phyloP scores from a whole-genome alignment of 2,888 invertebrate genomes.

The Tachina lurida region DNA sequence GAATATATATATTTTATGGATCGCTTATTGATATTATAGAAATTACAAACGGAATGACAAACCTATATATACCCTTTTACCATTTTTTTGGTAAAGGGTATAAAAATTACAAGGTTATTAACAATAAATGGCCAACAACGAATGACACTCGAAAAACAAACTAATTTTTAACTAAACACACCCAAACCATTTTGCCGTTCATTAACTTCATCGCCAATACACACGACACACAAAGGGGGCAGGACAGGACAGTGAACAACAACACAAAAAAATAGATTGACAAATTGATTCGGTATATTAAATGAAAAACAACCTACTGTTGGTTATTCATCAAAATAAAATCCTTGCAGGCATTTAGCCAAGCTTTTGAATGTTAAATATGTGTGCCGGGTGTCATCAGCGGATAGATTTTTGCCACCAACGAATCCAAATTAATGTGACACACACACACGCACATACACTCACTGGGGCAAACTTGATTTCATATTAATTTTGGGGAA shows the following conservation, averaged over 20 bases:
- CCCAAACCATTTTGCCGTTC: conserved; percentile 36
- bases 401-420: conserved; percentile 34
- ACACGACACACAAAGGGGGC: conserved; percentile 14
- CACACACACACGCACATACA: conserved; percentile 2
- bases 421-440: conserved; percentile 6
- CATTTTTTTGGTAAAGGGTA: too few relatives aligned
- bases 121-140: conserved; percentile 39
- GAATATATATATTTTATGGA: too few relatives aligned
- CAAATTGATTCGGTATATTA: conserved; percentile 80
- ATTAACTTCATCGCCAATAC: conserved; percentile 7
- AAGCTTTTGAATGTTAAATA: conserved; percentile 21
- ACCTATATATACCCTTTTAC: too few relatives aligned
- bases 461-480: conserved; percentile 38
- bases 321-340: conserved; percentile 8
- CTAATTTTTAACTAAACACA: conserved; percentile 42
- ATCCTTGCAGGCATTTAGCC: conserved; percentile 4
- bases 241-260: not conserved
- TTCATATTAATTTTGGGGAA: conserved; percentile 67
- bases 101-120: conserved; percentile 15
- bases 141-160: conserved; percentile 6
- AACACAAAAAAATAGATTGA: conserved; percentile 75
- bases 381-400: conserved; percentile 14
- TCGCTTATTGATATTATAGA: too few relatives aligned
- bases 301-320: conserved; percentile 74
- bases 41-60: too few relatives aligned